phyloP scores from a whole-genome alignment of 2,113 vertebrate genomes.

The Origma solitaria region DNA sequence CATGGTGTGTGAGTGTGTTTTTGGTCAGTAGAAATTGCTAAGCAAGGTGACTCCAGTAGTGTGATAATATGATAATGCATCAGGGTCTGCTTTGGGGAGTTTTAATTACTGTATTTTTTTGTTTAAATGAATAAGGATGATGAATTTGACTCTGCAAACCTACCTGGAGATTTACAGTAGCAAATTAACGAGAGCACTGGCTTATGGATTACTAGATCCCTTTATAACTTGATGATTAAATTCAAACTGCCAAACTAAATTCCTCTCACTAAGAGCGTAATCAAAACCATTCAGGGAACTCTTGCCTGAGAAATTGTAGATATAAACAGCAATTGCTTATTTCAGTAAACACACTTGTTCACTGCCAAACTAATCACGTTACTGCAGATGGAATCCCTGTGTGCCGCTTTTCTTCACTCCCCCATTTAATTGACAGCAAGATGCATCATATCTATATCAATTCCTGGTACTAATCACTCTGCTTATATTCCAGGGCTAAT shows the following conservation, averaged over 20 bases:
- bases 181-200: background rate
- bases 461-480: background rate
- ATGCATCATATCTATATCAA: slow-evolving; percentile 56
- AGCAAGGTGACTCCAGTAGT: background rate
- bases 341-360: slow-evolving; percentile 49
- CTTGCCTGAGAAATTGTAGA: slow-evolving; percentile 63
- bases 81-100: background rate
- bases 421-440: slow-evolving; percentile 54
- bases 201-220: slow-evolving; percentile 48
- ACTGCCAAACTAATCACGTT: slow-evolving; percentile 40
- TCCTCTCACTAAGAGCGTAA: slow-evolving; percentile 37
- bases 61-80: background rate
- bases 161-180: slow-evolving; percentile 10
- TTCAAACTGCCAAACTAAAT: slow-evolving; percentile 52
- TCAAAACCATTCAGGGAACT: slow-evolving; percentile 57
- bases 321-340: slow-evolving; percentile 64
- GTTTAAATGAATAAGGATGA: background rate
- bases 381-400: slow-evolving; percentile 48
- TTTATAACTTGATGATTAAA: slow-evolving; percentile 60
- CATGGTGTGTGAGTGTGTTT: rapidly evolving
- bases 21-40: background rate
- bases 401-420: slow-evolving; percentile 50
- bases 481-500: background rate
- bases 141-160: slow-evolving; percentile 13
- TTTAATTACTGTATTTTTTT: background rate